These are phyloP conservation scores for Odocoileus hemionus DNA, from an alignment of 2,113 vertebrate species.

Conservation along the genomic window DNA sequence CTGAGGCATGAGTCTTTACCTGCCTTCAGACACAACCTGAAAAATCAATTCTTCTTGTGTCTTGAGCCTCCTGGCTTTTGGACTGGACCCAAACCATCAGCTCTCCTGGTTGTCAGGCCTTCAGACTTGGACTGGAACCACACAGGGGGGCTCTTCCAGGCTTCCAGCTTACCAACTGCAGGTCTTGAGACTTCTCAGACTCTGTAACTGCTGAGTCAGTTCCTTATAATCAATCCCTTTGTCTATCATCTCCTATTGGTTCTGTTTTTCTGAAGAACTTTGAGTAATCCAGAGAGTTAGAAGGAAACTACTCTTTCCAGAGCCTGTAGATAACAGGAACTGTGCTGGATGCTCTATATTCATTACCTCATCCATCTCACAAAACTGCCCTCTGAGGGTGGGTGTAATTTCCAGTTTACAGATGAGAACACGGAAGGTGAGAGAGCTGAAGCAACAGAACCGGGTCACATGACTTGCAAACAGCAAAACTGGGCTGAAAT, in stretches of 20 bases:
- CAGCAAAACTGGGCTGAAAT: background rate
- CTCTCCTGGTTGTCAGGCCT: background rate
- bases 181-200: background rate
- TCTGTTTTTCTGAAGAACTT: background rate
- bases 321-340: background rate
- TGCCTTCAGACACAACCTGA: background rate
- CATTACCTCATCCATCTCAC: background rate
- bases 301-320: background rate
- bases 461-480: background rate
- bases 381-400: background rate
- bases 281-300: background rate
- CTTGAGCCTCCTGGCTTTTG: background rate
- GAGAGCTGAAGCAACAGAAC: background rate
- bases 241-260: background rate
- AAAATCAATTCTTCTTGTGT: background rate
- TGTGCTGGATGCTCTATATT: background rate
- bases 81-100: background rate
- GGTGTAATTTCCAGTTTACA: background rate
- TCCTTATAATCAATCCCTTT: background rate
- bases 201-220: background rate
- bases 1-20: background rate
- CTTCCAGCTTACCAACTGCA: background rate
- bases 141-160: background rate
- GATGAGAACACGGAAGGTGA: background rate
- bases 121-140: background rate